phyloP scores from a whole-genome alignment of 1,140 invertebrate species.

The Globodera rostochiensis region DNA sequence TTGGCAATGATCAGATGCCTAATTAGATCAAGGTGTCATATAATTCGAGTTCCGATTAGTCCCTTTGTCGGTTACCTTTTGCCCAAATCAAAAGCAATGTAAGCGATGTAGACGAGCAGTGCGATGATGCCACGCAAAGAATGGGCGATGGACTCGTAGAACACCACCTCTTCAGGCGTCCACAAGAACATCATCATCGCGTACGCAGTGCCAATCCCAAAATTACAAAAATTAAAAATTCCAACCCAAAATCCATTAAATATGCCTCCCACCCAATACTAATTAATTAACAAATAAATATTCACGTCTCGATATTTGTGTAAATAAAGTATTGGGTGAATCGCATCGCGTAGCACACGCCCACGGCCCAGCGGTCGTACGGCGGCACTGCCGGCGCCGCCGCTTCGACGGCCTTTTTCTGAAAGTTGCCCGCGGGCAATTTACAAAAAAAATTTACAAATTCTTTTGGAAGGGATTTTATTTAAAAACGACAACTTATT shows the following conservation, averaged over 20 bases:
- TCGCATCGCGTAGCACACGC: slow-evolving; percentile 37
- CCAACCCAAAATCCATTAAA: slow-evolving; percentile 2
- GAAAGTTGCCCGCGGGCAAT: not conserved
- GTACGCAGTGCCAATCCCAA: slow-evolving; percentile 37
- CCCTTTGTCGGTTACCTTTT: slow-evolving; percentile 21
- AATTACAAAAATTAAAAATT: slow-evolving; percentile 19
- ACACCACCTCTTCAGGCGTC: slow-evolving; percentile 29
- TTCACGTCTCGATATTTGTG: slow-evolving; percentile 46
- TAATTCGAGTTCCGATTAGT: too few relatives aligned
- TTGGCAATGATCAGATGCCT: too few relatives aligned
- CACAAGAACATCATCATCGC: slow-evolving; percentile 53
- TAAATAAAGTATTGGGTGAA: slow-evolving; percentile 46
- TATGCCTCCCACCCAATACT: too few relatives aligned
- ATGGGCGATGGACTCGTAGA: slow-evolving; percentile 36
- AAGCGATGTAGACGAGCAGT: slow-evolving; percentile 29
- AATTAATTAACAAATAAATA: not conserved
- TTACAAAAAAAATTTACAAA: too few relatives aligned
- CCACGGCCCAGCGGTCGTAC: slow-evolving; percentile 33
- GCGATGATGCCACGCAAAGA: slow-evolving; percentile 24
- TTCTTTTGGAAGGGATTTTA: too few relatives aligned
- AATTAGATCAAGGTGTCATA: too few relatives aligned
- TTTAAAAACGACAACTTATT: too few relatives aligned
- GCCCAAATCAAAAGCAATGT: slow-evolving; percentile 45
- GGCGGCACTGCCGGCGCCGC: slow-evolving; percentile 22
- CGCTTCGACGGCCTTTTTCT: slow-evolving; percentile 9